Evolutionary conservation across 2,888 invertebrate species (phyloP).

Genomic region (Leucophenga maculata): DNA sequence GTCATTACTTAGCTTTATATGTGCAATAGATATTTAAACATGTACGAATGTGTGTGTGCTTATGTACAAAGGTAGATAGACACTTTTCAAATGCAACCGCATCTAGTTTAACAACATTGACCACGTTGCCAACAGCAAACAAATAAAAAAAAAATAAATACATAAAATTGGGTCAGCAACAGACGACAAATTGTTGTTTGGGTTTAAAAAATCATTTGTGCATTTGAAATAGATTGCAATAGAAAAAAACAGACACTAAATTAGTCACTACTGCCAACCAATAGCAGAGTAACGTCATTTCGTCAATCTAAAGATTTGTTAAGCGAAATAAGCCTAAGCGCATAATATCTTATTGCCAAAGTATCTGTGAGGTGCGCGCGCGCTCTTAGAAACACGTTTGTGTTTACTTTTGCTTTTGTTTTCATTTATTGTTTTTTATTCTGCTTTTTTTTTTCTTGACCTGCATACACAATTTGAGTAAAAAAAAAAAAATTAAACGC

Average conservation of each 20-base stretch:
- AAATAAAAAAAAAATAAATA: background rate
- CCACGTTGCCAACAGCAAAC: background rate
- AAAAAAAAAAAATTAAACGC: constrained; percentile 37
- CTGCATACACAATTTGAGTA: constrained; percentile 55
- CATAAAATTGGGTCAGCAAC: constrained; percentile 6
- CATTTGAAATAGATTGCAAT: background rate
- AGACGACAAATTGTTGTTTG: constrained; percentile 5
- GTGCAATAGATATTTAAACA: background rate
- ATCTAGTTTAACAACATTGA: background rate
- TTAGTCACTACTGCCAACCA: background rate
- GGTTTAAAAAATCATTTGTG: background rate
- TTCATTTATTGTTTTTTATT: constrained; percentile 38
- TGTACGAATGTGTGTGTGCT: background rate
- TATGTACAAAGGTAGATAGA: background rate
- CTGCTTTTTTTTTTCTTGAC: constrained; percentile 56
- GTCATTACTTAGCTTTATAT: background rate
- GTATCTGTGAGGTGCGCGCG: too few relatives aligned
- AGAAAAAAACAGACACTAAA: background rate
- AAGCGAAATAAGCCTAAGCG: background rate
- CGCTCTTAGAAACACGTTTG: constrained; percentile 51
- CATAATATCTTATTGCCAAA: too few relatives aligned
- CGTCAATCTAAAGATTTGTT: background rate
- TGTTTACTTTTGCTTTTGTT: constrained; percentile 62
- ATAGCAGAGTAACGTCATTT: background rate
- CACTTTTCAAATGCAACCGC: background rate